Conservation (phyloP, 2,888 invertebrate genomes). For the Caenorhabditis japonica region DNA sequence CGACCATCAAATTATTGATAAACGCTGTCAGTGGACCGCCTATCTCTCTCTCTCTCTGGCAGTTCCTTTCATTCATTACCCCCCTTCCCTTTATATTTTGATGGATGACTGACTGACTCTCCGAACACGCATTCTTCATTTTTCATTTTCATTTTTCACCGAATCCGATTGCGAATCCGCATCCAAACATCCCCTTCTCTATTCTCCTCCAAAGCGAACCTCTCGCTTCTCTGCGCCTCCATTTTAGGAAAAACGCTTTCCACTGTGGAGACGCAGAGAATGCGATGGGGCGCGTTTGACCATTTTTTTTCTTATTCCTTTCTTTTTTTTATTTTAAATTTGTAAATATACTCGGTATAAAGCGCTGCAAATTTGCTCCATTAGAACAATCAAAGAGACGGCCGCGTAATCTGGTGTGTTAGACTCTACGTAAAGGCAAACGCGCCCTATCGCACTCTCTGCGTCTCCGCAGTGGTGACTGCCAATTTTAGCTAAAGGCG, state of each 20-base stretch:
- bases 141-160: not conserved
- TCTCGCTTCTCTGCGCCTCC: no score
- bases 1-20: slow-evolving; percentile 39
- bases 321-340: not conserved
- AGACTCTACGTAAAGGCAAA: no score
- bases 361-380: no score
- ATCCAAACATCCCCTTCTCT: slow-evolving; percentile 11
- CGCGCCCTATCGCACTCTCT: no score
- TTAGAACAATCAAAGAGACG: no score
- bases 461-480: slow-evolving; percentile 14
- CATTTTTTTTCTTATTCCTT: not conserved
- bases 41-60: slow-evolving; percentile 11
- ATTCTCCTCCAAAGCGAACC: slow-evolving; percentile 28
- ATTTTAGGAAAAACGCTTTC: no score
- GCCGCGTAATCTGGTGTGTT: no score
- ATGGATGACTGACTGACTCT: slow-evolving; percentile 14
- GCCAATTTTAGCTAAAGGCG: no score
- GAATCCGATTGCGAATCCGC: not conserved
- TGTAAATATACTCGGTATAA: no score
- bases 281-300: no score
- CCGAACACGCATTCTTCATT: slow-evolving; percentile 20
- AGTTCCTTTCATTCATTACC: slow-evolving; percentile 14
- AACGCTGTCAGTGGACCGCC: slow-evolving; percentile 4
- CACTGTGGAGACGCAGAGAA: no score
- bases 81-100: slow-evolving; percentile 18